Conservation (phyloP, 2,888 invertebrate genomes). For the Parnassius mnemosyne region DNA sequence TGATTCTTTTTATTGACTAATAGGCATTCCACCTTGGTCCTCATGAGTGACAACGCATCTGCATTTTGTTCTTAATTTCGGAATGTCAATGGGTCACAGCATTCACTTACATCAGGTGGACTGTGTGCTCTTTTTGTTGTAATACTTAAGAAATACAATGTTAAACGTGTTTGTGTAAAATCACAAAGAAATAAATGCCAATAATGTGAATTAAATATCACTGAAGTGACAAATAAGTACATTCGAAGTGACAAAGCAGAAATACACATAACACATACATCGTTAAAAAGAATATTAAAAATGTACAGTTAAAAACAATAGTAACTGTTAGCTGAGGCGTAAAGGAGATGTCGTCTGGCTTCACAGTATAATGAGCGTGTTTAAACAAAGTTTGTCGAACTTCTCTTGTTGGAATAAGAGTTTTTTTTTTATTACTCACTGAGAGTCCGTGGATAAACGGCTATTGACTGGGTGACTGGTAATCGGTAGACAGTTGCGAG, state of each 20-base stretch:
- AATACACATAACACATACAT: not conserved
- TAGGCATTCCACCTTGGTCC: too few relatives aligned
- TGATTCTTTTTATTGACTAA: too few relatives aligned
- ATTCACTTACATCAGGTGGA: too few relatives aligned
- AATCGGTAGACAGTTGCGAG: slow-evolving; percentile 4
- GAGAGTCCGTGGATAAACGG: slow-evolving; percentile 26
- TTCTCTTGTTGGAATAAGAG: slow-evolving; percentile 7
- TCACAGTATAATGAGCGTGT: slow-evolving; percentile 28
- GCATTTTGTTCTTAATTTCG: too few relatives aligned
- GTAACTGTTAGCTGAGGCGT: slow-evolving; percentile 28
- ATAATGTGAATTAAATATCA: too few relatives aligned
- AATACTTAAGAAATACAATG: too few relatives aligned
- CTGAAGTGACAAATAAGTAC: not conserved
- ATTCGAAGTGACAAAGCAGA: slow-evolving; percentile 1
- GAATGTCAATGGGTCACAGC: too few relatives aligned
- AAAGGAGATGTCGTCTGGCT: slow-evolving; percentile 21
- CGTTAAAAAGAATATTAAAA: slow-evolving; percentile 14
- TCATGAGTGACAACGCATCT: too few relatives aligned
- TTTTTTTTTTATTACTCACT: slow-evolving; percentile 13
- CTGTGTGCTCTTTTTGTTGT: too few relatives aligned
- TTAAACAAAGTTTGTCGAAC: slow-evolving; percentile 30
- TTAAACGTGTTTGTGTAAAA: too few relatives aligned
- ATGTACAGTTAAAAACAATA: slow-evolving; percentile 30
- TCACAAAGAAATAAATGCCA: too few relatives aligned
- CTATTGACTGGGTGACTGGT: slow-evolving; percentile 22